Evolutionary conservation across 2,888 invertebrate species (phyloP).

Genomic region (Nymphalis polychloros): DNA sequence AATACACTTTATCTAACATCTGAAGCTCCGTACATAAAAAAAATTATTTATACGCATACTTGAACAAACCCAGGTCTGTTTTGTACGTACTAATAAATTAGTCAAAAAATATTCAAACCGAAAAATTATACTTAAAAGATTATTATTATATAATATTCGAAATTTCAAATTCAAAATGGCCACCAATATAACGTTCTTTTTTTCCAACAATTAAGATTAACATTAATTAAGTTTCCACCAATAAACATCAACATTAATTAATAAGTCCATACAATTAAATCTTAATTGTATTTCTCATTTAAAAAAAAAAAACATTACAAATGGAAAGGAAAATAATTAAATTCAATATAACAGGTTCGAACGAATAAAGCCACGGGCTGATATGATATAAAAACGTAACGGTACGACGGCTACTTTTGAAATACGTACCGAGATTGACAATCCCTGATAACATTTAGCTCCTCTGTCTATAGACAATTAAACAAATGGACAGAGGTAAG

Average conservation of each 20-base stretch:
- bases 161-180: too few species aligned
- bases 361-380: slow-evolving; percentile 25
- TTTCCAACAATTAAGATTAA: too few species aligned
- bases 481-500: slow-evolving; percentile 74
- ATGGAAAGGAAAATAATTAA: slow-evolving; percentile 11
- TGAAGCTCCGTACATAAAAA: slow-evolving; percentile 11
- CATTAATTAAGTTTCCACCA: too few species aligned
- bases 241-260: too few species aligned
- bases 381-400: slow-evolving; percentile 25
- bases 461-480: slow-evolving; percentile 71
- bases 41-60: background rate
- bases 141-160: too few species aligned
- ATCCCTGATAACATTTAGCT: slow-evolving; percentile 74
- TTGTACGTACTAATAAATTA: too few species aligned
- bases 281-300: background rate
- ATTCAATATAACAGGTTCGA: slow-evolving; percentile 22
- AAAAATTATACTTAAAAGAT: too few species aligned
- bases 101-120: too few species aligned
- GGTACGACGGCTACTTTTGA: slow-evolving; percentile 24
- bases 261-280: background rate
- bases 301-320: slow-evolving; percentile 4
- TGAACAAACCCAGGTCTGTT: background rate
- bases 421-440: slow-evolving; percentile 64
- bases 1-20: slow-evolving; percentile 28
- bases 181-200: too few species aligned